Evolutionary conservation across 2,113 vertebrate species (phyloP).

Genomic region (Mormyrus iriodes): DNA sequence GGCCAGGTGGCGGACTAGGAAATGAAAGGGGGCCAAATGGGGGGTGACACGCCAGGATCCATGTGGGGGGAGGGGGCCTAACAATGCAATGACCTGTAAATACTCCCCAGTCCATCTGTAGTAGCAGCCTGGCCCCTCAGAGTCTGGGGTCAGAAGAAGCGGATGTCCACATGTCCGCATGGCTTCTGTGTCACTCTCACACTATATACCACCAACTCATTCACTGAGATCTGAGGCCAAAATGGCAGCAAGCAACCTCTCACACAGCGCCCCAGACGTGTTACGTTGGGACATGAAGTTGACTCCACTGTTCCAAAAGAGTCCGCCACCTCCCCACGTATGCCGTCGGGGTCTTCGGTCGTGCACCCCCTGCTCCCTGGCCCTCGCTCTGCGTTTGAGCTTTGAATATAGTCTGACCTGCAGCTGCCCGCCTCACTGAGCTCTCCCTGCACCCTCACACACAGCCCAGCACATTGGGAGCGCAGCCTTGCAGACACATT

Average conservation of each 20-base stretch:
- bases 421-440: slow-evolving; percentile 33
- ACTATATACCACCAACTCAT: not conserved
- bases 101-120: not conserved
- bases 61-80: not conserved
- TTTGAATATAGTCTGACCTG: slow-evolving; percentile 49
- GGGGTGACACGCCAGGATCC: not conserved
- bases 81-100: not conserved
- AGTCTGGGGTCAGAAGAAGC: not conserved
- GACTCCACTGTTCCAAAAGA: not conserved
- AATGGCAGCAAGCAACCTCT: not conserved
- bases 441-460: slow-evolving; percentile 24
- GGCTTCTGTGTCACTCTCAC: not conserved
- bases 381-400: slow-evolving; percentile 45
- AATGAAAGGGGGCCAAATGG: not conserved
- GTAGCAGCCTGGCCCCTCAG: not conserved
- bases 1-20: slow-evolving; percentile 21
- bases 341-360: not conserved
- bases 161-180: not conserved
- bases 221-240: not conserved
- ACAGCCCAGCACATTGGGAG: not conserved
- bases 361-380: slow-evolving; percentile 23
- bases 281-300: not conserved
- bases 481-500: not conserved
- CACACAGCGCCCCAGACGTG: not conserved
- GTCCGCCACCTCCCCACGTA: not conserved